Base-by-base conservation (phyloP, 2,113 vertebrate genomes). In the Dasypus novemcinctus region DNA sequence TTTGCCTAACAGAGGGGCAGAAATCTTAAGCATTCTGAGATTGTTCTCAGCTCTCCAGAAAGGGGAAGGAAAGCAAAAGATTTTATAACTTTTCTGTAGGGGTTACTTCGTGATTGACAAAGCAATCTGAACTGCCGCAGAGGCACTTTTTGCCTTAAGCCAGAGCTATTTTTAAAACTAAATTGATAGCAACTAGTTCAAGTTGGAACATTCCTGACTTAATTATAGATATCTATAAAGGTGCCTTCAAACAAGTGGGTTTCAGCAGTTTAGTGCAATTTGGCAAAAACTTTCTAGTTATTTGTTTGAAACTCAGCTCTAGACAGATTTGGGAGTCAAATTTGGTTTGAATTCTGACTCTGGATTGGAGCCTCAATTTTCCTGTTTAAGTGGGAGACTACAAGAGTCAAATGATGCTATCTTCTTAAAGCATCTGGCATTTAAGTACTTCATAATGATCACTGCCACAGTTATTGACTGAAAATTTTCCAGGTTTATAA, bases 151-250 rank as follows among this genome's bases (percentile, higher is more conserved):
- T 71, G 85, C 91, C 71, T 87, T 18, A 29, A 61, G 94, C 91
- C 54, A 46, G 64, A 92, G 38, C 64, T 95, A 66, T 95, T 96
- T 96, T 95, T 93, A 92, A 95, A 74, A n/a, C 64, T 27, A 75
- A 59, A n/a, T 64, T 81, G 87, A 96, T 76, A 76, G 80, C 71
- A 46, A 17, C 84, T 92, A 59, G 79, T 94, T 97, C 66, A 91
- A 87, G 92, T 96, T 95, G 85, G 54, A 96, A 87, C 93, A 96
- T 90, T 95, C 87, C 91, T 92, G 88, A 76, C 76, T 87, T 87
- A 95, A 89, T 93, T 96, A 90, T 38, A 93, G 90, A 93, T 64
- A 61, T 64, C 69, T 83, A 33, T 14, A 63, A 29, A 75, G 31
- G n/a, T 87, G 69, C 69, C 69, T 83, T 91, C 57, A 41, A 57